A percentile compares a stretch with the other conserved stretches of the same genome.
phyloP scores from a whole-genome alignment of 2,113 vertebrate species.

The Mesoclemmys tuberculata region DNA sequence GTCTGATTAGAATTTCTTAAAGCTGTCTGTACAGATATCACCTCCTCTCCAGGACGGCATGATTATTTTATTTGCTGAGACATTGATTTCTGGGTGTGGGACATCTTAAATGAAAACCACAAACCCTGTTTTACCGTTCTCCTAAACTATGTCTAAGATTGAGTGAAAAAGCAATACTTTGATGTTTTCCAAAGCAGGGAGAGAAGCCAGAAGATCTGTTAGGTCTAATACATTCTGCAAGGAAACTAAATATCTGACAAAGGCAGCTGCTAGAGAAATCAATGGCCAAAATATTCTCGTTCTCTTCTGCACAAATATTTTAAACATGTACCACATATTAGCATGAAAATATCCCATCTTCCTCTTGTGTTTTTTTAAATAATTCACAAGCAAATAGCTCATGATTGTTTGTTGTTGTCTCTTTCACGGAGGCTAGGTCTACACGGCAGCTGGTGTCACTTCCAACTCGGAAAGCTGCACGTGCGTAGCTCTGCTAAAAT shows the following conservation, averaged over 20 bases:
- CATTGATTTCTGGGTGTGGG: constrained; percentile 37
- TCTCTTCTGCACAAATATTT: constrained; percentile 29
- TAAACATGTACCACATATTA: constrained; percentile 16
- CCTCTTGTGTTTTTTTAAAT: constrained; percentile 32
- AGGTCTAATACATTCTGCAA: constrained; percentile 3
- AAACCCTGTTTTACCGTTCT: constrained; percentile 12
- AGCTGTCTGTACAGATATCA: constrained; percentile 41
- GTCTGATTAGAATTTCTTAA: constrained; percentile 35
- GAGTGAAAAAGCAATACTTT: neutral
- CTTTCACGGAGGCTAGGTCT: neutral
- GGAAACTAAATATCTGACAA: constrained; percentile 16
- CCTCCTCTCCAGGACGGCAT: neutral
- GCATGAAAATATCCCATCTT: neutral
- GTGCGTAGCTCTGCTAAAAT: neutral
- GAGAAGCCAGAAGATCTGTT: neutral
- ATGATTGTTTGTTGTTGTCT: constrained; percentile 8
- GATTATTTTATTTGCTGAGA: constrained; percentile 35
- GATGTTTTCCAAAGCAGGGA: constrained; percentile 21
- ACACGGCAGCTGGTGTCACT: neutral
- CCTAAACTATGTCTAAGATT: neutral
- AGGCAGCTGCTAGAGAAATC: neutral
- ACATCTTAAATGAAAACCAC: constrained; percentile 6
- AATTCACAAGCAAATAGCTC: neutral
- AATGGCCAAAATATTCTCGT: neutral
- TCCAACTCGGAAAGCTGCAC: neutral